Evolutionary conservation across 2,797 vertebrate species (phyloP).

Genomic region (Syngnathus acus): DNA sequence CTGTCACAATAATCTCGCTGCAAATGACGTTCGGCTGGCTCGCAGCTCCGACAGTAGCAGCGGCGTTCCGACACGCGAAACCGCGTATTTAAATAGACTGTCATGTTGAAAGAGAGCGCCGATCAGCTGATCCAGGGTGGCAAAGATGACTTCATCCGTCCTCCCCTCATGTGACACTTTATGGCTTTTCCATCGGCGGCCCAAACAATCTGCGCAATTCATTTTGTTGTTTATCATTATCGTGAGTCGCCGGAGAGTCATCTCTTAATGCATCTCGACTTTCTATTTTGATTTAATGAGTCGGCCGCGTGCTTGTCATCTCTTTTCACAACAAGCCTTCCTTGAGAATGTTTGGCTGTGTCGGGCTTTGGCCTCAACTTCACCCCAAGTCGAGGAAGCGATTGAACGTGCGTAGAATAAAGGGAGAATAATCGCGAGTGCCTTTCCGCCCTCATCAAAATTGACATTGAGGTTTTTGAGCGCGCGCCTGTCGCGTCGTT

Average conservation of each 20-base stretch:
- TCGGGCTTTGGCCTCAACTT: constrained; percentile 14
- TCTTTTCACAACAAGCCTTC: background rate
- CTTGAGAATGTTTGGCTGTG: constrained; percentile 16
- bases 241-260: background rate
- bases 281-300: background rate
- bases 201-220: background rate
- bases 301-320: constrained; percentile 13
- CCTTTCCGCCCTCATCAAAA: constrained; percentile 15
- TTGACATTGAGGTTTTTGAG: constrained; percentile 40
- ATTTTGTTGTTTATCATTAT: background rate
- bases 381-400: background rate
- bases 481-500: constrained; percentile 17
- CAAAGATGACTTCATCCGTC: constrained; percentile 12
- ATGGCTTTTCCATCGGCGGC: background rate
- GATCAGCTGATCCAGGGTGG: constrained; percentile 26
- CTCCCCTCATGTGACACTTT: background rate
- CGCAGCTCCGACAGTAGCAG: constrained; percentile 3
- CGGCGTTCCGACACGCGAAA: constrained; percentile 8
- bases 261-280: constrained; percentile 15
- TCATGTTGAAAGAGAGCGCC: constrained; percentile 12
- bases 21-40: background rate
- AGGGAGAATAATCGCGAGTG: constrained; percentile 15
- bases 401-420: constrained; percentile 18
- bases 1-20: background rate
- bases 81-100: constrained; percentile 28